phyloP scores from a whole-genome alignment of 2,888 invertebrate genomes.

The Mycalesis mineus region DNA sequence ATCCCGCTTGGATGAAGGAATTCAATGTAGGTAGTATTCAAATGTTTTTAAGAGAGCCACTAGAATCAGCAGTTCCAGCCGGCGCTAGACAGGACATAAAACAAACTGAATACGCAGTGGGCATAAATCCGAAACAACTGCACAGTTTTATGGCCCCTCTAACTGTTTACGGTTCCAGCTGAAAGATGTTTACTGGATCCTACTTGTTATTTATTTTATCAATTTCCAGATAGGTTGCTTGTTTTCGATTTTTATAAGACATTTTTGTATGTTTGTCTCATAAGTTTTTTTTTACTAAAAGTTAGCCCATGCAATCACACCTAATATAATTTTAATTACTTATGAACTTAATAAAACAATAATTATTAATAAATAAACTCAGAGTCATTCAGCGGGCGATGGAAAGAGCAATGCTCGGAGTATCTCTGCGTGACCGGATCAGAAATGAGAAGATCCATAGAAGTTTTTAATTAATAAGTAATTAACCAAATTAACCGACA shows the following conservation, averaged over 20 bases:
- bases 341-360: too few relatives aligned
- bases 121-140: constrained; percentile 21
- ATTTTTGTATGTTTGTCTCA: background rate
- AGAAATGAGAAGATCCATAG: too few relatives aligned
- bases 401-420: too few relatives aligned
- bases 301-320: too few relatives aligned
- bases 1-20: background rate
- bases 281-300: too few relatives aligned
- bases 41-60: constrained; percentile 1
- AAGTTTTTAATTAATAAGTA: too few relatives aligned
- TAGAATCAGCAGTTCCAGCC: constrained; percentile 2
- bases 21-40: background rate
- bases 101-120: constrained; percentile 17
- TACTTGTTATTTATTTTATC: constrained; percentile 6
- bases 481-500: too few relatives aligned
- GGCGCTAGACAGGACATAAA: constrained; percentile 9
- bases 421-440: too few relatives aligned
- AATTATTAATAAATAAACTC: too few relatives aligned
- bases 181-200: constrained; percentile 11
- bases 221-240: background rate
- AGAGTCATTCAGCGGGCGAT: too few relatives aligned
- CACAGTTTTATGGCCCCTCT: constrained; percentile 22
- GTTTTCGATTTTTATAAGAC: background rate
- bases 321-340: too few relatives aligned
- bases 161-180: constrained; percentile 19